These are phyloP conservation scores for Psococerastis gibbosa DNA, from an alignment of 2,888 invertebrate species.

Conservation along the genomic window DNA sequence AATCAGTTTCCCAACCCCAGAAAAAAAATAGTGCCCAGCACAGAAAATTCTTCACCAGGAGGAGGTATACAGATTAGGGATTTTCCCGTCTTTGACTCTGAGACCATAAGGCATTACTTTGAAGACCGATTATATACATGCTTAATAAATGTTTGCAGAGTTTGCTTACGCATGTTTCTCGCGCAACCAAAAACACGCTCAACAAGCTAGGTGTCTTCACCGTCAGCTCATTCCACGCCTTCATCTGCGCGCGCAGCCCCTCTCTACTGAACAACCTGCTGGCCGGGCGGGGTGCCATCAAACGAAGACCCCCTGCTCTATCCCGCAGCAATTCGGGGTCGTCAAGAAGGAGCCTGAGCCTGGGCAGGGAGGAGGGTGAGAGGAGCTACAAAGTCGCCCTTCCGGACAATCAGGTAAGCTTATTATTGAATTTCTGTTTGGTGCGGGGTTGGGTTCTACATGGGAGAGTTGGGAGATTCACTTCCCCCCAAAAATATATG, in stretches of 20 bases:
- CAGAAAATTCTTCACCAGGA: too few relatives aligned
- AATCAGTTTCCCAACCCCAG: too few relatives aligned
- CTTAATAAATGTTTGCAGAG: too few relatives aligned
- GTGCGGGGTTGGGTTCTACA: too few relatives aligned
- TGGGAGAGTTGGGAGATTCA: too few relatives aligned
- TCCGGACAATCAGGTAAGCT: constrained; percentile 49
- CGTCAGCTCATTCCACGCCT: constrained; percentile 94
- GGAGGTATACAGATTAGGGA: too few relatives aligned
- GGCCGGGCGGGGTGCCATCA: constrained; percentile 78
- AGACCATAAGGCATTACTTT: too few relatives aligned
- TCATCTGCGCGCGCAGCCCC: constrained; percentile 90
- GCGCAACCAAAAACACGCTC: constrained; percentile 82
- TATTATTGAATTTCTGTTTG: constrained; percentile 3
- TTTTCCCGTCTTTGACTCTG: too few relatives aligned
- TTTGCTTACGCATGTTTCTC: constrained; percentile 82
- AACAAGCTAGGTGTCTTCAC: constrained; percentile 94
- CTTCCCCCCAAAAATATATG: too few relatives aligned
- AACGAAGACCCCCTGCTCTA: constrained; percentile 72
- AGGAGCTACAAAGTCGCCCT: constrained; percentile 78
- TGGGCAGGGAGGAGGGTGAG: constrained; percentile 73
- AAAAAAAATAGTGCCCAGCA: too few relatives aligned
- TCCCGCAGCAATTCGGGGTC: constrained; percentile 79
- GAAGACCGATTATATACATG: too few relatives aligned
- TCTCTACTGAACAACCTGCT: constrained; percentile 79
- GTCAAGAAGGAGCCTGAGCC: constrained; percentile 72